Base-by-base conservation (phyloP, 1,140 invertebrate genomes). In the Zaprionus kolodkinae region DNA sequence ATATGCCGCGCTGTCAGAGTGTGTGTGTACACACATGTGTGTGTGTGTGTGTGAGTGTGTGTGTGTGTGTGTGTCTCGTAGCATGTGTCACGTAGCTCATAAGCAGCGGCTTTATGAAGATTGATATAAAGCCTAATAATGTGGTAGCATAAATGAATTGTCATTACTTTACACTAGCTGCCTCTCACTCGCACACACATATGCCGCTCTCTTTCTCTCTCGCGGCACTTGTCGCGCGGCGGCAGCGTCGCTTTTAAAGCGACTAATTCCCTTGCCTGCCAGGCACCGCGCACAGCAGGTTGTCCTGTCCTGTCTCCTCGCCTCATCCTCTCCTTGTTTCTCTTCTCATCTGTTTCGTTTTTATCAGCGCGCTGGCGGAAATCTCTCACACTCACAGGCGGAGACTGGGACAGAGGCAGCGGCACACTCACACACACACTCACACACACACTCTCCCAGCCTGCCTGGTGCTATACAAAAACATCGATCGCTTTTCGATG, bases 401-500 rank as follows among this genome's bases (percentile, higher is more conserved):
- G 56, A 59, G 25, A 35, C 65, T 36, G 45, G 54, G 30, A 62
- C 30, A 27, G 21, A 21, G 21, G 2, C 45, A 52, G 27, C 1
- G 15, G 45, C 33, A 12, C 11, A 25, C 33, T 30, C 12, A 11
- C 3, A 12, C 35, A 33, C 9, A 33, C 25, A 30, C 10, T 17
- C 36, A 54, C 52, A 13, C 21, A 61, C 36, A 11, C 13, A 30
- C 33, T n/a, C n/a, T n/a, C n/a, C n/a, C n/a, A 35, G 17, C 9
- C 12, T 57, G 63, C 56, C 79, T 81, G 71, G 79, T 71, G 87
- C 83, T 82, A 87, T 77, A 87, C 79, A 77, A 82, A 82, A 87
- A 81, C 89, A 86, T 91, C 90, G 89, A 91, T 91, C 85, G 85
- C 80, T 89, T 86, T 78, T 71, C 72, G 85, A 86, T 90, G 86